Evolutionary conservation across 2,888 invertebrate genomes (phyloP).

Genomic region (Nomada flava): DNA sequence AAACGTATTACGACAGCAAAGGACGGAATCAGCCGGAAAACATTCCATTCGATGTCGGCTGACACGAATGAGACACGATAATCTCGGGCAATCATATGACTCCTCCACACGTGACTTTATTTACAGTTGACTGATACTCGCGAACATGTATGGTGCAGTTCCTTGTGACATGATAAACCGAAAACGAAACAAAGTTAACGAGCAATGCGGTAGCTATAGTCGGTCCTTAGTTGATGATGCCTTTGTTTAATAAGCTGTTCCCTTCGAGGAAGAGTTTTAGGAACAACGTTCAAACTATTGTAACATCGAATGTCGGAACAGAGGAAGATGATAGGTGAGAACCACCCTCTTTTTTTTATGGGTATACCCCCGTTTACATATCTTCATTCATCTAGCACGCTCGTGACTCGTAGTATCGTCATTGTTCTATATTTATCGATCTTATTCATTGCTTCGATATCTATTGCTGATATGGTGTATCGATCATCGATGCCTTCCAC

Average conservation of each 20-base stretch:
- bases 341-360: constrained; percentile 13
- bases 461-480: constrained; percentile 34
- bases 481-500: constrained; percentile 28
- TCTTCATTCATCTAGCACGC: constrained; percentile 7
- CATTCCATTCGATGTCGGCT: constrained; percentile 44
- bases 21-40: constrained; percentile 21
- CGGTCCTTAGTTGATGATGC: constrained; percentile 86
- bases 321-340: constrained; percentile 75
- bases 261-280: constrained; percentile 86
- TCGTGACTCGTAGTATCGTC: background rate
- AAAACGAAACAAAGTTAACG: constrained; percentile 67
- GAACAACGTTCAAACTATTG: constrained; percentile 47
- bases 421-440: constrained; percentile 35
- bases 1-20: background rate
- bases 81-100: constrained; percentile 82
- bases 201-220: constrained; percentile 75
- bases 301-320: constrained; percentile 43
- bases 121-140: constrained; percentile 81
- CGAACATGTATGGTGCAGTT: constrained; percentile 79
- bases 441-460: constrained; percentile 37
- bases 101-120: constrained; percentile 84
- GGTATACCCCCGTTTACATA: constrained; percentile 5
- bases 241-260: constrained; percentile 91
- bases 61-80: constrained; percentile 55
- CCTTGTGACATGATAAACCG: constrained; percentile 77